Base-by-base conservation (phyloP, 2,113 vertebrate genomes). In the Aspidoscelis tigris region DNA sequence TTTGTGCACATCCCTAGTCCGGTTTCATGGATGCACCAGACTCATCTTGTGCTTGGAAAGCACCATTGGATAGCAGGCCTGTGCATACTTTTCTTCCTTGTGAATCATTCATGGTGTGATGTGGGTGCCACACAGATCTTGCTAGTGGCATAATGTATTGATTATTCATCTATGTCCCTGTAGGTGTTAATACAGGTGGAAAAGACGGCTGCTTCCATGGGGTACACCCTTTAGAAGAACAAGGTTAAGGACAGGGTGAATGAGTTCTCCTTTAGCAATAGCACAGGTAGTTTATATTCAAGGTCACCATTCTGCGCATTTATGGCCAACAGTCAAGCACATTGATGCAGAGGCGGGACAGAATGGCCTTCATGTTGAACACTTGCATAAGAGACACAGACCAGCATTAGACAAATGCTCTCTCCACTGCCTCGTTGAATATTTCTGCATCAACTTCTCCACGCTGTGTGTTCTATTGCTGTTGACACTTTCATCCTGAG, bases 401-500 rank as follows among this genome's bases (percentile, higher is more conserved):
- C 69, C 33, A 18, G 53, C 55, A 43, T 10, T 11, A 24, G 41
- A 12, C 26, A 44, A 39, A 73, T 58, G 14, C 58, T 18, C 69
- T 76, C 22, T 20, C 14, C 11, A 76, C 20, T 11, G 24, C 24
- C 69, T 39, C 11, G 8, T 18, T 12, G 71, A 66, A 53, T 76
- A 43, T 80, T 64, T 58, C 39, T 8, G 71, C 39, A 18, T 3
- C 18, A 39, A 0, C 39, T 50, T 61, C 44, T 39, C 53, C 26
- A 41, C 39, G 9, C 66, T 76, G 26, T 77, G 50, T 33, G 69
- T 64, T 80, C 85, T 76, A 53, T 83, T 22, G 82, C 11, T 1
- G 1, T 71, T 83, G 86, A 80, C 78, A 92, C 70, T 80, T 84
- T 89, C 81, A 61, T 85, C 81, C 74, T 0, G 0, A 84, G 72